Percentiles rank a stretch among this genome's conserved stretches.
Conservation (phyloP, 2,113 vertebrate genomes). For the Thermophis baileyi region DNA sequence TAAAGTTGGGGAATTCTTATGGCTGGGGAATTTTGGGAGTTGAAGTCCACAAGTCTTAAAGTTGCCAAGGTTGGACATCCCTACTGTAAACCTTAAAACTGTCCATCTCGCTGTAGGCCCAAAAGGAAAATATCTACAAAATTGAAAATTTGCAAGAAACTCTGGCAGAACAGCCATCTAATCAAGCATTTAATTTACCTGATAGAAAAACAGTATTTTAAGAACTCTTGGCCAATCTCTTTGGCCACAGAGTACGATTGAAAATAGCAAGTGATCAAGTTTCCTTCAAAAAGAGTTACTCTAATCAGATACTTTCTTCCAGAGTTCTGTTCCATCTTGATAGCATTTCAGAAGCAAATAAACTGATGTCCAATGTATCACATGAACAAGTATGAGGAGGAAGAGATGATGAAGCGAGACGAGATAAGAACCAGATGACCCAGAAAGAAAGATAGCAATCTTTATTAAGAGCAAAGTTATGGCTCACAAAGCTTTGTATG, state of each 20-base stretch:
- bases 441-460: conserved; percentile 27
- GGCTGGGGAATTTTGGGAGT: background rate
- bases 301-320: background rate
- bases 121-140: conserved; percentile 23
- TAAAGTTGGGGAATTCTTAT: background rate
- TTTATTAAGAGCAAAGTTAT: conserved; percentile 33
- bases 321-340: background rate
- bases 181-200: background rate
- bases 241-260: background rate
- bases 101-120: background rate
- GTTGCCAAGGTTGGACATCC: background rate
- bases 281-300: background rate
- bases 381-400: background rate
- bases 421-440: conserved; percentile 20
- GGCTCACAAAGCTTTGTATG: conserved; percentile 42
- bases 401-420: conserved; percentile 35
- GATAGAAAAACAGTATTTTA: background rate
- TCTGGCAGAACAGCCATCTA: background rate
- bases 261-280: background rate
- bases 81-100: background rate
- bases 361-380: background rate
- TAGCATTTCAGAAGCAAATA: background rate
- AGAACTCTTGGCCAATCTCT: conserved; percentile 1
- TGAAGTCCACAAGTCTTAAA: background rate
- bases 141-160: conserved; percentile 7